phyloP scores from a whole-genome alignment of 2,113 vertebrate species.

The Hyla sarda region DNA sequence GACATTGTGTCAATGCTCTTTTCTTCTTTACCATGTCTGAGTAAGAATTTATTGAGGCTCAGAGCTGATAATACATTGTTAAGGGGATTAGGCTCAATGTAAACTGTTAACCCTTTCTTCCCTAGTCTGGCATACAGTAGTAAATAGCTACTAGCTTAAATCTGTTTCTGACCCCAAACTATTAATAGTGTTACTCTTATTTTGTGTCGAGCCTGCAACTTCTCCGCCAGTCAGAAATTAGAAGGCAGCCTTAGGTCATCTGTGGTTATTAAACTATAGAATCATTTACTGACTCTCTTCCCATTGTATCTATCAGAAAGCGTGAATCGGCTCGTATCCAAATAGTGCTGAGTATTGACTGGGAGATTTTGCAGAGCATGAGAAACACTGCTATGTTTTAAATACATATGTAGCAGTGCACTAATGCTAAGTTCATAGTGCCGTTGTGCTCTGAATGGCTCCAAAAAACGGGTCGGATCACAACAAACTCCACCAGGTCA shows the following conservation, averaged over 20 bases:
- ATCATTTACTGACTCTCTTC: neutral
- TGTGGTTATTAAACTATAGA: neutral
- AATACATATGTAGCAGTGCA: neutral
- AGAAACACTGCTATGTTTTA: neutral
- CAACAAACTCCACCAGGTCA: no score
- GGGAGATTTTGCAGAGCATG: neutral
- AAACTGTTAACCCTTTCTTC: neutral
- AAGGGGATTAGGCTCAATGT: conserved; percentile 31
- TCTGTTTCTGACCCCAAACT: neutral
- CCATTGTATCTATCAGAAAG: neutral
- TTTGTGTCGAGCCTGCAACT: neutral
- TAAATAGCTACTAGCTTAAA: neutral
- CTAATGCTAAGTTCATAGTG: no score
- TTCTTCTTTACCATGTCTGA: conserved; percentile 31
- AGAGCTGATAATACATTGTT: conserved; percentile 5
- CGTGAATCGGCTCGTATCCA: neutral
- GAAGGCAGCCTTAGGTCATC: neutral
- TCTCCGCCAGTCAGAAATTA: neutral
- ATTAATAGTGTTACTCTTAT: neutral
- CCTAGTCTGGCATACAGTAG: neutral
- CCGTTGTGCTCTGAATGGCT: no score
- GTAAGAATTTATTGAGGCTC: neutral
- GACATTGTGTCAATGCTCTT: neutral
- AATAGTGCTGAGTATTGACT: neutral
- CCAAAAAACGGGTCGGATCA: no score